phyloP scores from a whole-genome alignment of 2,888 invertebrate genomes.

The Drosophila cognata region DNA sequence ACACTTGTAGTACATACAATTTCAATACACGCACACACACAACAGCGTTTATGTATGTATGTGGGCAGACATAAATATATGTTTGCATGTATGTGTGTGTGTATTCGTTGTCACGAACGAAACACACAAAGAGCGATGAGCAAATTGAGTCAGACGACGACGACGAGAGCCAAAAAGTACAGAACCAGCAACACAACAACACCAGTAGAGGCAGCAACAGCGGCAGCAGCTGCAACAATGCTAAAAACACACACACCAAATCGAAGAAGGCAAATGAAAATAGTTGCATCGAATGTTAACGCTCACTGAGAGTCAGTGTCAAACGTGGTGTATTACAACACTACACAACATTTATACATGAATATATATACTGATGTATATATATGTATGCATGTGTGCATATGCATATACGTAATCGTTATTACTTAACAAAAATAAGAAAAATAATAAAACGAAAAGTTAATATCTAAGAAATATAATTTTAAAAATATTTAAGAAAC shows the following conservation, averaged over 20 bases:
- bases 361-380: not conserved
- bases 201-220: not conserved
- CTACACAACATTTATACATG: not conserved
- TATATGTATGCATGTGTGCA: not conserved
- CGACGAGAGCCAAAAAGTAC: slow-evolving; percentile 30
- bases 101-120: slow-evolving; percentile 43
- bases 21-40: not conserved
- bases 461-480: not conserved
- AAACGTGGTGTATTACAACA: not conserved
- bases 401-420: not conserved
- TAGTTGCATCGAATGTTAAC: slow-evolving; percentile 25
- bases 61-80: slow-evolving; percentile 13
- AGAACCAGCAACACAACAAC: not conserved
- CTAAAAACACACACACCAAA: slow-evolving; percentile 34
- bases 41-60: not conserved
- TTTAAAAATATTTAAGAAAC: not conserved
- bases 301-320: slow-evolving; percentile 12
- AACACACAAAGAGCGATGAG: slow-evolving; percentile 29
- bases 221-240: slow-evolving; percentile 26
- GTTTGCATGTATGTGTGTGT: slow-evolving; percentile 6
- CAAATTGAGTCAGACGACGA: slow-evolving; percentile 41
- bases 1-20: not conserved
- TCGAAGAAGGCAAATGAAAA: slow-evolving; percentile 41
- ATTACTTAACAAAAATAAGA: not conserved
- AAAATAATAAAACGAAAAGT: not conserved